phyloP scores from a whole-genome alignment of 2,888 invertebrate species.

The Scelioninae gen. 1 region DNA sequence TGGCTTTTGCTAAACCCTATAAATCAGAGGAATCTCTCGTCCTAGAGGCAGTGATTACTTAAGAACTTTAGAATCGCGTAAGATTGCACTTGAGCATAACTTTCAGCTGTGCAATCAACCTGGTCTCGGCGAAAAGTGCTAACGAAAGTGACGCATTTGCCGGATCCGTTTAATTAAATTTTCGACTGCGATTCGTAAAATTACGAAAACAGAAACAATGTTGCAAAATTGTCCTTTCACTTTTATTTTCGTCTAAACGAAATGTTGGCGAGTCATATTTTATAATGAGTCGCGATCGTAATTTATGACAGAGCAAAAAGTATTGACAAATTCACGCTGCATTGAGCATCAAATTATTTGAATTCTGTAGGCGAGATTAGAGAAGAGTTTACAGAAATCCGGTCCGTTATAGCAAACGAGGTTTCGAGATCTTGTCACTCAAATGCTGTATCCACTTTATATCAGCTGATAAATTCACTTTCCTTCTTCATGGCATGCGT shows the following conservation, averaged over 20 bases:
- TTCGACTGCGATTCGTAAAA: conserved; percentile 18
- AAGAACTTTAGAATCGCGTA: conserved; percentile 1
- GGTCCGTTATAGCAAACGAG: conserved; percentile 8
- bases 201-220: conserved; percentile 25
- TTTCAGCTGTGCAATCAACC: not conserved
- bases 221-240: conserved; percentile 47
- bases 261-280: conserved; percentile 42
- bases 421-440: conserved; percentile 2
- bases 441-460: conserved; percentile 27
- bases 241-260: conserved; percentile 42
- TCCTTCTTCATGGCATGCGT: conserved; percentile 34
- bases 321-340: conserved; percentile 18
- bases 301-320: conserved; percentile 3
- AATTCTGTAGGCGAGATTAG: not conserved
- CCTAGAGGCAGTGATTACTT: not conserved
- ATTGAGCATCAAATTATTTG: too few species aligned
- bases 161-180: conserved; percentile 12
- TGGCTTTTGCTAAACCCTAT: not conserved
- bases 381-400: conserved; percentile 5
- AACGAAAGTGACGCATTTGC: not conserved
- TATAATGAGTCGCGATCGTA: conserved; percentile 25
- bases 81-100: not conserved
- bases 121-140: not conserved
- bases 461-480: conserved; percentile 48
- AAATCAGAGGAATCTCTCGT: not conserved